phyloP scores from a whole-genome alignment of 2,888 invertebrate genomes.

The Eupithecia subfuscata region DNA sequence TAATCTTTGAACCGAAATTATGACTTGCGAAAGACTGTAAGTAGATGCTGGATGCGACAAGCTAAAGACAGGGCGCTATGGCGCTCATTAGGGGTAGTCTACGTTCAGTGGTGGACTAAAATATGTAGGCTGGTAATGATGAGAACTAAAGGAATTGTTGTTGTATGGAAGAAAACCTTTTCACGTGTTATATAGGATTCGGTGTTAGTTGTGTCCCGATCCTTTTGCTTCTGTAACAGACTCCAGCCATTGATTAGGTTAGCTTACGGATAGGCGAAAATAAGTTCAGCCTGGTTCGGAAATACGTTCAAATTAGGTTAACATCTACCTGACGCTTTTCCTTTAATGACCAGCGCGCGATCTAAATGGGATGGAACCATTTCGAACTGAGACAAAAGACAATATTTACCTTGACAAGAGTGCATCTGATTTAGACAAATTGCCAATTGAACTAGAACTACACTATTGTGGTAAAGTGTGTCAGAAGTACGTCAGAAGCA shows the following conservation, averaged over 20 bases:
- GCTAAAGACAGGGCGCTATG: too few species aligned
- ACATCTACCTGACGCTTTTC: conserved; percentile 24
- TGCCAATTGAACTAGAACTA: background rate
- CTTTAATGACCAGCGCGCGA: background rate
- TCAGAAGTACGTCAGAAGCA: too few species aligned
- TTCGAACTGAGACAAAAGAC: background rate
- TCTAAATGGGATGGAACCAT: background rate
- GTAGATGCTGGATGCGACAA: too few species aligned
- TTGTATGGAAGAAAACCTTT: background rate
- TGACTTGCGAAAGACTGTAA: too few species aligned
- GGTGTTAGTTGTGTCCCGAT: conserved; percentile 12
- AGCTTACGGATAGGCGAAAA: conserved; percentile 34
- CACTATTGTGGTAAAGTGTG: background rate
- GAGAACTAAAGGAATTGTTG: too few species aligned
- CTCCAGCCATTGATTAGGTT: conserved; percentile 36
- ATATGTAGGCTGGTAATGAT: too few species aligned
- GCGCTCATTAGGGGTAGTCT: too few species aligned
- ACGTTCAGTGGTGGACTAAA: too few species aligned
- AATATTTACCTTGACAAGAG: background rate
- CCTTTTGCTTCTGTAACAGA: conserved; percentile 23
- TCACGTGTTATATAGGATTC: background rate
- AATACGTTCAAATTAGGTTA: conserved; percentile 39
- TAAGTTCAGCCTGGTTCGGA: conserved; percentile 31
- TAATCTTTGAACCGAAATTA: too few species aligned
- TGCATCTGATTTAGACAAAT: background rate